Evolutionary conservation across 1,140 invertebrate genomes (phyloP).

Genomic region (Sycophila sp.): DNA sequence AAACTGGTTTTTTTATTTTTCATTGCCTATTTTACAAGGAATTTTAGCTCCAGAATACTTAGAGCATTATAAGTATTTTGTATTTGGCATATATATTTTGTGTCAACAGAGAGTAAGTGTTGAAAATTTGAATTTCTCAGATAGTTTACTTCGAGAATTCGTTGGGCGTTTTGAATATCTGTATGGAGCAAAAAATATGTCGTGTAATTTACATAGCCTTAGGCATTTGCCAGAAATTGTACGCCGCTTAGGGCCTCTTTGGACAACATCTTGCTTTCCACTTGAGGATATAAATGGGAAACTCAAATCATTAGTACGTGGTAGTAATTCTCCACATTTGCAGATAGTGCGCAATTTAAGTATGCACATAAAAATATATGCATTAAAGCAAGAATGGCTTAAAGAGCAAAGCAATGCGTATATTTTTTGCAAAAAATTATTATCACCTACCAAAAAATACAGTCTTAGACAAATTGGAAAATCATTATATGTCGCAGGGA

Average conservation of each 20-base stretch:
- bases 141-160: constrained; percentile 31
- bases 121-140: constrained; percentile 14
- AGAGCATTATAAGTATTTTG: neutral
- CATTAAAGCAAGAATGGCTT: constrained; percentile 32
- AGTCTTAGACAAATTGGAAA: neutral
- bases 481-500: neutral
- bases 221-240: constrained; percentile 35
- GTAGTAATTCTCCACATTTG: constrained; percentile 1
- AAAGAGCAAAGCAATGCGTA: neutral
- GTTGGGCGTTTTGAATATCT: constrained; percentile 30
- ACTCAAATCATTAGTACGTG: neutral
- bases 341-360: neutral
- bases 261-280: no score
- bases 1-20: constrained; percentile 15
- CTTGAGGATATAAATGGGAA: constrained; percentile 43
- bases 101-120: constrained; percentile 23
- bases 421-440: neutral
- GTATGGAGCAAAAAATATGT: constrained; percentile 28
- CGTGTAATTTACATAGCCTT: constrained; percentile 37
- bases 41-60: constrained; percentile 35
- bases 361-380: constrained; percentile 27
- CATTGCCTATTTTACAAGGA: constrained; percentile 24
- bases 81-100: constrained; percentile 19
- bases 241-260: constrained; percentile 33
- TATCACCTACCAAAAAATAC: neutral